Evolutionary conservation across 2,113 vertebrate genomes (phyloP).

Genomic region (Merops nubicus): DNA sequence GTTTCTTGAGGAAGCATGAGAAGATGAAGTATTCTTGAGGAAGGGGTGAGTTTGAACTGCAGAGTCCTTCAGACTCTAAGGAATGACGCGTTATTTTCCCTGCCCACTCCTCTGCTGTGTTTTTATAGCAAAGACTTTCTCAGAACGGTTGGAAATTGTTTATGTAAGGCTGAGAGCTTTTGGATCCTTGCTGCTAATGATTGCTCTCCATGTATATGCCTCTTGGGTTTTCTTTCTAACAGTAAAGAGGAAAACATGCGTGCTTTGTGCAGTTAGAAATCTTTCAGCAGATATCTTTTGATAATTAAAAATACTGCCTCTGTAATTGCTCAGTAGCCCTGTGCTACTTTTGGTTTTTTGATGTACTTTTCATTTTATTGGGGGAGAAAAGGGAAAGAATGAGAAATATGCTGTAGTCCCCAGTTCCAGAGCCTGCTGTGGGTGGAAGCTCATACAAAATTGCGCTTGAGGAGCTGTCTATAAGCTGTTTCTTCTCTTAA

Average conservation of each 20-base stretch:
- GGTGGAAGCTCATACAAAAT: not conserved
- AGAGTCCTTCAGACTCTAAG: not conserved
- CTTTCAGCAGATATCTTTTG: not conserved
- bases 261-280: not conserved
- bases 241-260: not conserved
- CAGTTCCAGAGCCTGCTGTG: not conserved
- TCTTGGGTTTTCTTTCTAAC: not conserved
- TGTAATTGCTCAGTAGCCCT: not conserved
- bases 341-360: not conserved
- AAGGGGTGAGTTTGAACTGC: not conserved
- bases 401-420: not conserved
- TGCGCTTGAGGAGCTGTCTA: not conserved
- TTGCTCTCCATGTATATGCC: not conserved
- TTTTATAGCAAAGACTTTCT: not conserved
- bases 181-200: not conserved
- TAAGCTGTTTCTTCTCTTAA: conserved; percentile 6
- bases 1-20: not conserved
- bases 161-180: not conserved
- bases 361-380: not conserved
- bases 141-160: not conserved
- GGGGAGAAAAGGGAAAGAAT: not conserved
- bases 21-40: not conserved
- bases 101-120: not conserved
- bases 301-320: not conserved
- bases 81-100: not conserved